Evolutionary conservation across 2,797 vertebrate species (phyloP), one percentile per base, ranked within the genome.

Genomic region (Gymnodraco acuticeps): DNA sequence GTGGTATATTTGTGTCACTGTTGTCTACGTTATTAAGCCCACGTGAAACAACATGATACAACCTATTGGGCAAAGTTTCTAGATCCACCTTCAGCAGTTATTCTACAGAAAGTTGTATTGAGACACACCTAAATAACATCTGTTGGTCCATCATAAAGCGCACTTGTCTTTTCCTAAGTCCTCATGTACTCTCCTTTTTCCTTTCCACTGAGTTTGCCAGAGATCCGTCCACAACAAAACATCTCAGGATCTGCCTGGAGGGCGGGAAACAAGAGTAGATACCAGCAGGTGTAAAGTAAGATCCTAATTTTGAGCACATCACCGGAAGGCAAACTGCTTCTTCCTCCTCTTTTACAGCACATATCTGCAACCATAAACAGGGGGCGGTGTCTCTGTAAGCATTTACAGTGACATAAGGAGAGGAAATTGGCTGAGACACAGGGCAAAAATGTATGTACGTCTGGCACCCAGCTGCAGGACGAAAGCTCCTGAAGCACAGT

Each of bases 361-460:
- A 87, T 77, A 84, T 88, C 75, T 88, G 84, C 81, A 93, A 80
- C 77, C 70, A 78, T 82, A 88, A 92, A 88, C 70, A 85, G 56
- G 83, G 83, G 87, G 88, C 19, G 71, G 85, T 59, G 83, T 88
- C 88, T 89, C 89, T 87, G 84, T 75, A 74, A 89, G 85, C 86
- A 87, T 92, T 94, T 92, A 93, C 81, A 75, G 80, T 87, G 88
- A 92, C 85, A 87, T 77, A 81, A 83, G 74, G 69, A 78, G 78
- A 91, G 94, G 94, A 94, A 93, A 94, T 93, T 92, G 90, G 77
- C 82, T 81, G 75, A 92, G 94, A 94, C 92, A 78, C 70, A 59
- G 76, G 64, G 81, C 89, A 90, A 89, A 89, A 88, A 92, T 88
- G 83, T 75, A 90, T 86, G 83, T 78, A 74, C 42, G 88, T 93